Conservation (phyloP, 2,113 vertebrate species). For the Okapia johnstoni region DNA sequence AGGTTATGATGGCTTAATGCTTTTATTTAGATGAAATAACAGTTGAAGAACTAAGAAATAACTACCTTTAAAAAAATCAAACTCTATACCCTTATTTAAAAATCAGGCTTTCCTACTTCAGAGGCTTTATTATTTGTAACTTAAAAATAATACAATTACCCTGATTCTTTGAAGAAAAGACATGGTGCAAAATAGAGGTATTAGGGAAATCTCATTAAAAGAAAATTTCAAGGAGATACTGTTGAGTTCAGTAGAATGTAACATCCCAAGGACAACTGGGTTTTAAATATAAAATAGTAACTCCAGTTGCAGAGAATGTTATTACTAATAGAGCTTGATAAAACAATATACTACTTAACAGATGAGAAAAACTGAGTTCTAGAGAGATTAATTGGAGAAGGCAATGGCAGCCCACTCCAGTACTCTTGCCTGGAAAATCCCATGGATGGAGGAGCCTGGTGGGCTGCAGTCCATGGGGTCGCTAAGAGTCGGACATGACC, state of each 20-base stretch:
- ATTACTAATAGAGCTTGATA: not conserved
- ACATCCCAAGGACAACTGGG: not conserved
- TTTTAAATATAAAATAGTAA: slow-evolving; percentile 18
- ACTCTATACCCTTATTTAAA: not conserved
- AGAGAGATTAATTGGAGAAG: not conserved
- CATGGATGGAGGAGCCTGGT: no score
- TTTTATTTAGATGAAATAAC: not conserved
- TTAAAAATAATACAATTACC: not conserved
- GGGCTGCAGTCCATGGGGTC: no score
- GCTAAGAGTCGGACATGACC: no score
- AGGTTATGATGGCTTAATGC: not conserved
- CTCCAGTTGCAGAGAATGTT: not conserved
- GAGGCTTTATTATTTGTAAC: not conserved
- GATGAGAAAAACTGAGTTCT: not conserved
- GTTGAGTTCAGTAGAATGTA: not conserved
- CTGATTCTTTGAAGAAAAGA: not conserved
- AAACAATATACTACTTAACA: not conserved
- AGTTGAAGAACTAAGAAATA: not conserved
- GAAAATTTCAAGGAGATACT: not conserved
- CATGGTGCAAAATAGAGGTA: not conserved
- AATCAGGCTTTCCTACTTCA: not conserved
- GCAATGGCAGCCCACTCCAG: no score
- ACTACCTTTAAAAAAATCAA: not conserved
- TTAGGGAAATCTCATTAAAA: not conserved
- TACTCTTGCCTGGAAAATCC: no score